These are phyloP conservation scores for Ploceus nigricollis DNA, from an alignment of 2,113 vertebrate species.

Conservation along the genomic window DNA sequence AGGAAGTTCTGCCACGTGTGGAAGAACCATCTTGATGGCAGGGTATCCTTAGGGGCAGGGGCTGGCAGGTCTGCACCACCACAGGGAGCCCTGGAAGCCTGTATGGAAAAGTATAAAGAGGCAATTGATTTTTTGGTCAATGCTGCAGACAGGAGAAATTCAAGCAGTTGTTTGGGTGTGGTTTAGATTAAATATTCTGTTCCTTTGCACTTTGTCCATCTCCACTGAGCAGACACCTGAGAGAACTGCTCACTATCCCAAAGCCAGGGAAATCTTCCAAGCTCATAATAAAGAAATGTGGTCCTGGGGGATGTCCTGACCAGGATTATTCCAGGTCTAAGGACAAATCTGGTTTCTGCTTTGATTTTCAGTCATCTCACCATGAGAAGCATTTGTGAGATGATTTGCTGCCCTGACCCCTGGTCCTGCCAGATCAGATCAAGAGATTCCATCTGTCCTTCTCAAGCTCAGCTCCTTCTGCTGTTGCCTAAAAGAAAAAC, in stretches of 20 bases:
- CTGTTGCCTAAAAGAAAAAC: not conserved
- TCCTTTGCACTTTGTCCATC: not conserved
- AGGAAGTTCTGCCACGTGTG: not conserved
- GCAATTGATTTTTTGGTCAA: not conserved
- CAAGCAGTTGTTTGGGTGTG: not conserved
- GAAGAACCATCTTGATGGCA: not conserved
- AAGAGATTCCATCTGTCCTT: not conserved
- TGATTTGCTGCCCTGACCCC: not conserved
- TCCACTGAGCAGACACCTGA: not conserved
- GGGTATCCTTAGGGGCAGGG: not conserved
- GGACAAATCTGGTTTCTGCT: not conserved
- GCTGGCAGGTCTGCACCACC: not conserved
- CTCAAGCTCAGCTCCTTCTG: not conserved
- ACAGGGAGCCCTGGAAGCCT: not conserved
- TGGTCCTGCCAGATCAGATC: not conserved
- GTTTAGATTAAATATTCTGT: not conserved
- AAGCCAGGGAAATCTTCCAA: not conserved
- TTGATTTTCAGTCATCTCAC: not conserved
- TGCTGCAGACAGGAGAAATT: not conserved
- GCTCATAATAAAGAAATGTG: not conserved
- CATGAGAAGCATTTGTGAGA: not conserved
- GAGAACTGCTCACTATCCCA: not conserved
- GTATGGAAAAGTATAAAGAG: not conserved
- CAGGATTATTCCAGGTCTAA: not conserved
- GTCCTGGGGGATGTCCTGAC: not conserved